phyloP scores from a whole-genome alignment of 2,888 invertebrate species.

The Pammene aurita region DNA sequence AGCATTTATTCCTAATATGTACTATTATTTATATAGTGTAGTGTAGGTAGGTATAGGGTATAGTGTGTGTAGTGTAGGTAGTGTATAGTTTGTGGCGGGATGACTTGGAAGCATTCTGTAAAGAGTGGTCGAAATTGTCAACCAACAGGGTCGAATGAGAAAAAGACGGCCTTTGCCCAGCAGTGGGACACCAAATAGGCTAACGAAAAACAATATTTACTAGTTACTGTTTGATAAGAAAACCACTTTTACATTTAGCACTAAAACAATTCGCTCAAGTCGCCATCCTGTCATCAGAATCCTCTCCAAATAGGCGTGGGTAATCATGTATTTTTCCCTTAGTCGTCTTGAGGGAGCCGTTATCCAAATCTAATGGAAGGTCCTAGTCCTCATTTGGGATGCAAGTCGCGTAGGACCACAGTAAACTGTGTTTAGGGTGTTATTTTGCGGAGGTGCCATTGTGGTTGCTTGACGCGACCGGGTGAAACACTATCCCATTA shows the following conservation, averaged over 20 bases:
- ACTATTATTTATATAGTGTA: no score
- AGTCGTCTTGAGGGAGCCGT: constrained; percentile 35
- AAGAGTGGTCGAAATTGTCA: no score
- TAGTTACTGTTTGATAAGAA: background rate
- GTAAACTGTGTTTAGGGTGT: constrained; percentile 40
- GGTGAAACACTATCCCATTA: background rate
- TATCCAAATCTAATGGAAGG: constrained; percentile 39
- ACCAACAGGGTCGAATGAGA: no score
- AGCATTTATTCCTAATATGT: no score
- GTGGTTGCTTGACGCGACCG: background rate
- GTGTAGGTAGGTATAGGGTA: no score
- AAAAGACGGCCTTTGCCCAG: no score
- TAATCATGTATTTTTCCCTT: constrained; percentile 36
- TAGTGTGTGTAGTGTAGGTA: no score
- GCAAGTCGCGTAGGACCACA: constrained; percentile 36
- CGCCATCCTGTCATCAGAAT: constrained; percentile 6
- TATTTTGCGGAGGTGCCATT: constrained; percentile 19
- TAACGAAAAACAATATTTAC: no score
- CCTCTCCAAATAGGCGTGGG: constrained; percentile 1
- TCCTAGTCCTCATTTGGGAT: constrained; percentile 30
- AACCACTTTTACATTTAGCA: background rate
- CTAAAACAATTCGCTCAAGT: background rate
- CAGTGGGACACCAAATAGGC: no score
- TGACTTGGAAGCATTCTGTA: no score
- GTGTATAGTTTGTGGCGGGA: no score